Evolutionary conservation across 2,888 invertebrate genomes (phyloP), one percentile per base, ranked within the genome.

Genomic region (Torymus auratus): DNA sequence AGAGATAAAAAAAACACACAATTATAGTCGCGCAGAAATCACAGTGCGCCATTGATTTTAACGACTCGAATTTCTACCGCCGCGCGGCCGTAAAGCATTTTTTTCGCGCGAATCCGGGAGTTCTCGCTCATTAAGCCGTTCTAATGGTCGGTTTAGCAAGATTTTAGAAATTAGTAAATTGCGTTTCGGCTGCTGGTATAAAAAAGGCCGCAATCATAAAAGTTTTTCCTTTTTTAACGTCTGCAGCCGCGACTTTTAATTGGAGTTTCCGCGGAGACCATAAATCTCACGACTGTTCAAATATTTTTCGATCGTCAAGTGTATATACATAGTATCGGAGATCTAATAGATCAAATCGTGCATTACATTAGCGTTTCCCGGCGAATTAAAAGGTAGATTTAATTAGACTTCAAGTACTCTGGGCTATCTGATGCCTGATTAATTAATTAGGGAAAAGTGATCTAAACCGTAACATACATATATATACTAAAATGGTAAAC

Each of bases 81-180:
- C 13, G 17, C 11, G 64, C 23, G 55, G 60, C 12, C n/a, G 50
- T 76, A 61, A 62, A 77, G 55, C n/a, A 50, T 41, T 64, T 77
- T 20, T 62, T 70, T 50, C n/a, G 55, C 28, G 13, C 56, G 50
- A 76, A 77, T 53, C 71, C 4, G 20, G 10, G 60, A 53, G 71
- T 67, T 72, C 55, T 67, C 71, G 71, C 65, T 65, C 78, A 53
- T 78, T 72, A 78, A 71, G 15, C 28, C 5, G 41, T 5, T n/a
- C 64, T 70, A 70, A 70, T 20, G 70, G 64, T 64, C 52, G 50
- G 15, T 61, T 68, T 23, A 61, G 12, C n/a, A 28, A 23, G 60
- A 68, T 17, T 61, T 61, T 50, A 65, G 71, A 67, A 71, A 78
- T 78, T 78, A 64, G 71, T 28, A n/a, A n/a, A 28, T 28, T 28